Evolutionary conservation across 2,113 vertebrate species (phyloP).

Genomic region (Toxotes jaculatrix): DNA sequence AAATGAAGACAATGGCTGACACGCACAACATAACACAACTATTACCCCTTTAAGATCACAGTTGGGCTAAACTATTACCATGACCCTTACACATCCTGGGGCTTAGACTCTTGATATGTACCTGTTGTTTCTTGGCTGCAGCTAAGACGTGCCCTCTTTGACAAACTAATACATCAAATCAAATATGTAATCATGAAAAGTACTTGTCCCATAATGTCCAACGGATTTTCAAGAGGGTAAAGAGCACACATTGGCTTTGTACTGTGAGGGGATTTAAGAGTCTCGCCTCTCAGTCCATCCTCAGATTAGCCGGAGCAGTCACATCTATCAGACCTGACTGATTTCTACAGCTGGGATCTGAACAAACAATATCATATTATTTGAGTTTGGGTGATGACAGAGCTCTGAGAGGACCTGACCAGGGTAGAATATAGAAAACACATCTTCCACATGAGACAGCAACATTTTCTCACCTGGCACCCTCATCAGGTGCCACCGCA

Average conservation of each 20-base stretch:
- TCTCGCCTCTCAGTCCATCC: background rate
- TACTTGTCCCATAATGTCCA: background rate
- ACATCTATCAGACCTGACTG: background rate
- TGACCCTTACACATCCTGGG: conserved; percentile 5
- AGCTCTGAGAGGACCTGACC: too few relatives aligned
- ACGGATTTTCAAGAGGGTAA: background rate
- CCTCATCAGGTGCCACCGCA: background rate
- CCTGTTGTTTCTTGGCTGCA: background rate
- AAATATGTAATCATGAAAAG: too few relatives aligned
- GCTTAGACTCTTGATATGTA: background rate
- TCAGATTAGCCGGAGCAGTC: background rate
- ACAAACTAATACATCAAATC: background rate
- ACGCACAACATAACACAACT: background rate
- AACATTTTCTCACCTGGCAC: background rate
- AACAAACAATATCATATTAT: too few relatives aligned
- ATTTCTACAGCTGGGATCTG: background rate
- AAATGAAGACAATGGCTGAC: background rate
- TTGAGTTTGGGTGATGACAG: too few relatives aligned
- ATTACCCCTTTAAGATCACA: background rate
- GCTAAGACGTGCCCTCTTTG: background rate
- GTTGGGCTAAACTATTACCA: background rate
- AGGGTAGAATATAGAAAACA: too few relatives aligned
- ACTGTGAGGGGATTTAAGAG: background rate
- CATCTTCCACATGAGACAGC: too few relatives aligned
- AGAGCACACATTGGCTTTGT: background rate